phyloP scores from a whole-genome alignment of 2,113 vertebrate species.

The Bettongia penicillata region DNA sequence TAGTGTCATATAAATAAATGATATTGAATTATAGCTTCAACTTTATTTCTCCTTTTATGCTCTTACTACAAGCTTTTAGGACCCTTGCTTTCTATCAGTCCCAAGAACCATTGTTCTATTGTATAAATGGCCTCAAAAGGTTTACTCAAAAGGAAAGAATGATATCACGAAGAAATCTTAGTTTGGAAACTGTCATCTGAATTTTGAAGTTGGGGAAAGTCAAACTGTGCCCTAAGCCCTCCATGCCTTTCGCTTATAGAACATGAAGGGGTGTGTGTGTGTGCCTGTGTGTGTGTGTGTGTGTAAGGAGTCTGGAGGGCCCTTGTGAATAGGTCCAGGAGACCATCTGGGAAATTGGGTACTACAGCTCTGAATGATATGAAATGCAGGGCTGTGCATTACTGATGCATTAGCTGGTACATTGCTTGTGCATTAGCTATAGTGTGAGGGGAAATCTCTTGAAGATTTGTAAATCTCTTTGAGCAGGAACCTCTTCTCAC shows the following conservation, averaged over 20 bases:
- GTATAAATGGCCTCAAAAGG: neutral
- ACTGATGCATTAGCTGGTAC: neutral
- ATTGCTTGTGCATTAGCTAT: neutral
- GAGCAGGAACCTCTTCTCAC: neutral
- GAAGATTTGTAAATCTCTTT: slow-evolving; percentile 13
- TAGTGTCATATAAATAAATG: slow-evolving; percentile 20
- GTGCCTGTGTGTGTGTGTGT: too few relatives aligned
- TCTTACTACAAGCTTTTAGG: slow-evolving; percentile 37
- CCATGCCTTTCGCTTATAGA: slow-evolving; percentile 19
- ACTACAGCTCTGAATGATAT: slow-evolving; percentile 15
- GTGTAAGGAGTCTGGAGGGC: neutral
- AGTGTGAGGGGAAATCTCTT: neutral
- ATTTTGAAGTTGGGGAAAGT: slow-evolving; percentile 51
- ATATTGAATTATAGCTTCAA: slow-evolving; percentile 14
- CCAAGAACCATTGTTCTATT: slow-evolving; percentile 22
- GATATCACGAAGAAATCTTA: slow-evolving; percentile 10
- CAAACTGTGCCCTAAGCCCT: neutral
- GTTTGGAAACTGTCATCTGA: slow-evolving; percentile 33
- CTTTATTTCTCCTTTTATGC: slow-evolving; percentile 43
- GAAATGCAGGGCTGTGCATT: neutral
- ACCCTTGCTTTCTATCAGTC: neutral
- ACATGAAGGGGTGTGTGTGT: neutral
- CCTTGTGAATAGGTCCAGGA: neutral
- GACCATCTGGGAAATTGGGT: slow-evolving; percentile 37
- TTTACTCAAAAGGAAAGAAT: slow-evolving; percentile 16